Evolutionary conservation across 1,140 invertebrate genomes (phyloP).

Genomic region (Helicoverpa armigera): DNA sequence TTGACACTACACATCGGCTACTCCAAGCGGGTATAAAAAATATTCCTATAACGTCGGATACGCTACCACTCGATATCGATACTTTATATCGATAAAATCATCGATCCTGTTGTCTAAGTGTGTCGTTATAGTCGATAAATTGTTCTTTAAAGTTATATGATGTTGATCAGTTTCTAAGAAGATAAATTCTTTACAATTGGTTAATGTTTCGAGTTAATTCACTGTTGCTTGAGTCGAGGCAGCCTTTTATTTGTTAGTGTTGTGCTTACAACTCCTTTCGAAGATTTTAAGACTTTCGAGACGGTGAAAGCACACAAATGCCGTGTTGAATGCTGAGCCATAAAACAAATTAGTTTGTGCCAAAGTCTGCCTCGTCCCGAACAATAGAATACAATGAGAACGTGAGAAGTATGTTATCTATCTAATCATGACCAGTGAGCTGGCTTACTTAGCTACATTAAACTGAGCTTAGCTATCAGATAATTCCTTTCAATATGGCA

Average conservation of each 20-base stretch:
- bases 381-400: neutral
- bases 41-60: conserved; percentile 60
- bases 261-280: no score
- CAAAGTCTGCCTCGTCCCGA: neutral
- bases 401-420: conserved; percentile 15
- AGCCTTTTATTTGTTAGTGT: neutral
- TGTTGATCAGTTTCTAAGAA: neutral
- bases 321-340: no score
- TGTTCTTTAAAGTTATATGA: neutral
- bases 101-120: neutral
- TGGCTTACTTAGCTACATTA: conserved; percentile 21
- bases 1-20: conserved; percentile 53
- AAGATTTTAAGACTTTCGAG: no score
- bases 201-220: neutral
- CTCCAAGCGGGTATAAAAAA: conserved; percentile 74
- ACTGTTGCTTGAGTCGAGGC: neutral
- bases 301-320: no score
- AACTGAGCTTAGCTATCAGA: conserved; percentile 33
- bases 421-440: conserved; percentile 20
- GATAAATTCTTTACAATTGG: conserved; percentile 3
- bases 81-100: neutral
- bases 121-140: conserved; percentile 9
- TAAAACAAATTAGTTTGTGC: no score
- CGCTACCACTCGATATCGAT: conserved; percentile 47
- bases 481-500: conserved; percentile 33